Percentiles rank a stretch among this genome's conserved stretches.
phyloP scores from a whole-genome alignment of 2,888 invertebrate species.

The Metellina segmentata region DNA sequence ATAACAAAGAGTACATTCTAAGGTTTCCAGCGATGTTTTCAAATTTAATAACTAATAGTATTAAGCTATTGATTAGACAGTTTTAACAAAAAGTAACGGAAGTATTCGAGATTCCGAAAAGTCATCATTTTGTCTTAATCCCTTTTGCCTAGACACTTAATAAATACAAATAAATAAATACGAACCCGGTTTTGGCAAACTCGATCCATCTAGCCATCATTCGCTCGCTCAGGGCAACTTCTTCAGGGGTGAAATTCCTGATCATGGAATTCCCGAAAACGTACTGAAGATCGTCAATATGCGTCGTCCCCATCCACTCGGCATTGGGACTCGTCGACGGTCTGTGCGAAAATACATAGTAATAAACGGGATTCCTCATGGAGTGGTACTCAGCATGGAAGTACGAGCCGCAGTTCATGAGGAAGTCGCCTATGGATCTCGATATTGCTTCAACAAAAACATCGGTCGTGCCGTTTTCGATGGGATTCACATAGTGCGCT shows the following conservation, averaged over 20 bases:
- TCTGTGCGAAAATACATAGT: conserved; percentile 66
- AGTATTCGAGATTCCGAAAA: not conserved
- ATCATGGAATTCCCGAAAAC: conserved; percentile 70
- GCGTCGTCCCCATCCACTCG: conserved; percentile 75
- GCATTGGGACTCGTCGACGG: conserved; percentile 28
- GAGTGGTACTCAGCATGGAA: conserved; percentile 70
- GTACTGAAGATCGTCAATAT: conserved; percentile 73
- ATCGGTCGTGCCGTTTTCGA: conserved; percentile 40
- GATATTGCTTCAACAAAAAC: conserved; percentile 22
- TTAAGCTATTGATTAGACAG: too few species aligned
- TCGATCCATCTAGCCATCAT: conserved; percentile 66
- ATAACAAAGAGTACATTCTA: too few species aligned
- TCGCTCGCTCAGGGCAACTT: conserved; percentile 9
- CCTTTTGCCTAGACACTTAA: not conserved
- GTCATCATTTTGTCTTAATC: not conserved
- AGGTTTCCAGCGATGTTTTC: too few species aligned
- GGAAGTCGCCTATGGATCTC: conserved; percentile 65
- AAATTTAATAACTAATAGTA: too few species aligned
- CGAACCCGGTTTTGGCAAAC: conserved; percentile 69
- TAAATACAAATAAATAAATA: not conserved
- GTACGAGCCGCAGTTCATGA: conserved; percentile 55
- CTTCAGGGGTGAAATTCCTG: conserved; percentile 62
- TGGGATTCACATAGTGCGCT: conserved; percentile 47
- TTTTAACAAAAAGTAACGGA: too few species aligned
- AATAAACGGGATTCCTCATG: conserved; percentile 66